Evolutionary conservation across 2,888 invertebrate genomes (phyloP), one percentile per base, ranked within the genome.

Genomic region (Metellina segmentata): DNA sequence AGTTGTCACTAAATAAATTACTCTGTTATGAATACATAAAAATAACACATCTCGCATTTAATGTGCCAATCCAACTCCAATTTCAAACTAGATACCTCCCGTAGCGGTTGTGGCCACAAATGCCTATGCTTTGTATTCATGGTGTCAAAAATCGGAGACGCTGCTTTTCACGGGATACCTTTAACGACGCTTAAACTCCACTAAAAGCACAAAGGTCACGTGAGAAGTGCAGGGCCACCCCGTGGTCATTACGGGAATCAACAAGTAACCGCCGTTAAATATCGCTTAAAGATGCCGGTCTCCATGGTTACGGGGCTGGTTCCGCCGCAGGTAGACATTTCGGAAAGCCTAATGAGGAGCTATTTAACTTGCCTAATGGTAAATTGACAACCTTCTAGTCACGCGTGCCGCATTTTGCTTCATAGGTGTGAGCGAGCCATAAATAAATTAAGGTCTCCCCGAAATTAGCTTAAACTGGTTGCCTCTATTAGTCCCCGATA

Each of bases 221-320:
- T 87, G 87, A 53, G 75, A 48, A 53, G 85, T 71, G 34, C 53
- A 70, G 82, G 75, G 75, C 85, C 85, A 82, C 82, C 86, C 78
- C 89, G 77, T 83, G 89, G 89, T 85, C 89, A 90, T 90, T 90
- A 90, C 83, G 82, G 89, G 89, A 90, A 90, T 90, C 90, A 90
- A 90, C 90, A 90, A 90, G 90, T 90, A 85, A 83, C 89, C 70
- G 81, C 90, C 79, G 85, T 81, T 90, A 90, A 90, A 90, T 85
- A 85, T 90, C 90, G 90, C 81, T 85, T 90, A 85, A 90, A 90
- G 90, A 90, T 85, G 90, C 85, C 79, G 81, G 90, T 90, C 74
- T 19, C 75, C 85, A 85, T 90, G 52, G 85, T 61, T 20, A 90
- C 90, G 74, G 61, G 51, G 85, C 51, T 71, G 82, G 82, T 71